These are phyloP conservation scores for Helicolenus hilgendorfi DNA, from an alignment of 2,797 vertebrate genomes.

Conservation along the genomic window DNA sequence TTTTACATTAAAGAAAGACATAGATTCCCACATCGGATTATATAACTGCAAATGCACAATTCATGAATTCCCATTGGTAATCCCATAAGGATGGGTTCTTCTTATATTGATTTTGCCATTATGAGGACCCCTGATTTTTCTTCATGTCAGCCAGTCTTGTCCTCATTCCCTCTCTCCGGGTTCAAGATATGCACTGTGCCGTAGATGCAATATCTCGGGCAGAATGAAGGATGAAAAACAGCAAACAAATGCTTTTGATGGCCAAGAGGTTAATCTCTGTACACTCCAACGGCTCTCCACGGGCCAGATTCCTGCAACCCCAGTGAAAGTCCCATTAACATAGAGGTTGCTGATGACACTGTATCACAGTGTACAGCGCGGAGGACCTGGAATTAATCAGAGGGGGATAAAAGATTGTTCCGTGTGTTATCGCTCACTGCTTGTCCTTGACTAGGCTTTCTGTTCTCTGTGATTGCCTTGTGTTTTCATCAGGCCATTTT, in stretches of 20 bases:
- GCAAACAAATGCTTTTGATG: constrained; percentile 48
- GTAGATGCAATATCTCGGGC: constrained; percentile 34
- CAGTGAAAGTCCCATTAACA: constrained; percentile 75
- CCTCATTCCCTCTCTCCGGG: neutral
- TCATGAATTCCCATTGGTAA: neutral
- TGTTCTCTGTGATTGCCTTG: constrained; percentile 72
- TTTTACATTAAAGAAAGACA: neutral
- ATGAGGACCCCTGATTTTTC: neutral
- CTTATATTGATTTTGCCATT: constrained; percentile 22
- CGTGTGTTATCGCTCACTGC: constrained; percentile 62
- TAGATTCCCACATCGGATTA: neutral
- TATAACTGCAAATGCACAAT: neutral
- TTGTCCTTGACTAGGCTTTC: constrained; percentile 75
- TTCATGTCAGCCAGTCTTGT: neutral
- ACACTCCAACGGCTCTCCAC: constrained; percentile 34
- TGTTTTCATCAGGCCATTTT: constrained; percentile 63
- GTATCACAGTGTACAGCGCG: constrained; percentile 46
- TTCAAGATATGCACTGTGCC: neutral
- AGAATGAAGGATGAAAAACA: constrained; percentile 43
- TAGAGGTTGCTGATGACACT: constrained; percentile 76
- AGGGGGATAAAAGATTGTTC: constrained; percentile 77
- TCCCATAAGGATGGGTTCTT: neutral
- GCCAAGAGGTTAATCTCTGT: constrained; percentile 65
- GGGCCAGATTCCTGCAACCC: constrained; percentile 55
- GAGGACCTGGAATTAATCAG: constrained; percentile 83